Evolutionary conservation across 2,797 vertebrate genomes (phyloP), one percentile per base, ranked within the genome.

Genomic region (Coranthus polyacanthus): DNA sequence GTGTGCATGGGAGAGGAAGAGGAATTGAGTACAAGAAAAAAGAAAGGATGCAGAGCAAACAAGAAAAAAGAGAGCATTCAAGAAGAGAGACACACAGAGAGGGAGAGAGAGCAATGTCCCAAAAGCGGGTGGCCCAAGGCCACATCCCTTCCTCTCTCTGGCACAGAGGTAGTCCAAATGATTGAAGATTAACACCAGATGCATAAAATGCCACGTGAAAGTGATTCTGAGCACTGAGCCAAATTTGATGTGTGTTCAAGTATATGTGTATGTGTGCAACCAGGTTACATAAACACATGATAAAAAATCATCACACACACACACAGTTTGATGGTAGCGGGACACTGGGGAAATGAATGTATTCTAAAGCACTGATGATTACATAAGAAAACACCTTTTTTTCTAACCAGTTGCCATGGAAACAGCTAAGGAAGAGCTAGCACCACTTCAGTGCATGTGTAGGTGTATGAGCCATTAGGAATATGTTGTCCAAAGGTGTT

Each of bases 381-480:
- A 88, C 83, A 91, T 89, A 93, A 92, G 84, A 84, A 87, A 86
- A 87, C 77, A 81, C 81, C 62, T 79, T 87, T 73, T 67, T 63
- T 21, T 15, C 59, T 34, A 49, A 69, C 76, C 75, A 87, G 93
- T 94, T 93, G 82, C 93, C 89, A 94, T 92, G 90, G 92, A 84
- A 93, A 94, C 93, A 83, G 86, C 81, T 64, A 75, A 81, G 81
- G 73, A 88, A 81, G 77, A 87, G 69, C 75, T 78, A 73, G 75
- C 71, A 78, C 68, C 80, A 78, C 81, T 88, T 80, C 60, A 63
- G 52, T 78, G 72, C 70, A 34, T 83, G 88, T 84, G 90, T 88
- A 88, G 85, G 88, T 88, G 85, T 86, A 59, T 44, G 54, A 80
- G 78, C 74, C 71, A 73, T 80, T 75, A 84, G 70, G 72, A 83